Base-by-base conservation (phyloP, 1,140 invertebrate genomes). In the Delia radicum region DNA sequence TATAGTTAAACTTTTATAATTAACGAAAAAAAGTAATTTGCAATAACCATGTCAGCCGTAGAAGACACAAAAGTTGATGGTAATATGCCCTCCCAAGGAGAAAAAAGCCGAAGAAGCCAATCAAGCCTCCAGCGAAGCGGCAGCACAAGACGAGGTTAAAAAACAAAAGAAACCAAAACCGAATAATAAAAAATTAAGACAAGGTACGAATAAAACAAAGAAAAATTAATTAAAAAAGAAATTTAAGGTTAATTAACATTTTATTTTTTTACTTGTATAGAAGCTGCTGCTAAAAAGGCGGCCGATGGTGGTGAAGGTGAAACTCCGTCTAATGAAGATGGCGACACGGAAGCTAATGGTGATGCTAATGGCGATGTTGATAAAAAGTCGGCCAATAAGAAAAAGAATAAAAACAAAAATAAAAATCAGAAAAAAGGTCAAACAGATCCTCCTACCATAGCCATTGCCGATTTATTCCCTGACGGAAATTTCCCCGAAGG, bases 361-460 rank as follows among this genome's bases (percentile, higher is more conserved):
- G 87, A 88, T 72, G 80, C 80, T 71, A 86, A 85, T 72, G 85
- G 88, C 73, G 87, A 76, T 62, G 73, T n/a, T 82, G 89, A 78
- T 87, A 90, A 74, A 87, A 88, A 88, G 77, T 89, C 91, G 79
- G 92, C 92, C 79, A 91, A 91, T 83, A 92, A 91, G 84, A 93
- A 92, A 83, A 92, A 91, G 87, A 93, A 92, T 88, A 92, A 91
- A 89, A 93, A 92, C 89, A 92, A 93, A 87, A 88, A 79, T 48
- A 79, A 79, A 37, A 88, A 88, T 62, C 61, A 69, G 28, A 75
- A 82, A 67, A 71, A 61, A 24, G 87, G 88, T 46, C 94, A 96
- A 87, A 96, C 94, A 12, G 90, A 92, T 87, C 96, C 96, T 18
- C 96, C 97, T 12, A 90, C 93, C 18, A 91, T 98, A 80, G 93